phyloP scores from a whole-genome alignment of 1,140 invertebrate genomes.

The Monomorium pharaonis region DNA sequence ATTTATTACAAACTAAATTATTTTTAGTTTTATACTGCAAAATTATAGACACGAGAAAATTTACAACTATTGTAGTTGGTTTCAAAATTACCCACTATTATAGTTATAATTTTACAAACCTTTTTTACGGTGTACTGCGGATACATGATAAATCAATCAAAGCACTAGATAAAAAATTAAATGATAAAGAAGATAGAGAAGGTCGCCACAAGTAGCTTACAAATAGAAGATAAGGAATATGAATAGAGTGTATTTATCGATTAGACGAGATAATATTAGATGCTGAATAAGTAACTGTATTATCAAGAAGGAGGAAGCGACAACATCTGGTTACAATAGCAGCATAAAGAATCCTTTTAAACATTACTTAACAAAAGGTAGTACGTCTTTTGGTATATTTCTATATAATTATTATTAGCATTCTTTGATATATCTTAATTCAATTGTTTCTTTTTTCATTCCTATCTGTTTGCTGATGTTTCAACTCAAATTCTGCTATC shows the following conservation, averaged over 20 bases:
- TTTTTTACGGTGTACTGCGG: background rate
- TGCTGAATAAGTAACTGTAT: constrained; percentile 83
- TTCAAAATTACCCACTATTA: too few species aligned
- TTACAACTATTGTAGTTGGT: too few species aligned
- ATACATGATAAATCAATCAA: constrained; percentile 13
- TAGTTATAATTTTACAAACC: too few species aligned
- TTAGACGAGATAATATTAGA: constrained; percentile 76
- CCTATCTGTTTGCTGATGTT: constrained; percentile 50
- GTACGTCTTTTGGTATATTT: constrained; percentile 82
- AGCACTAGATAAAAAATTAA: background rate
- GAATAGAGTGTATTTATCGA: constrained; percentile 74
- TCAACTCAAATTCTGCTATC: constrained; percentile 61
- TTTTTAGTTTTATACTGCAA: too few species aligned
- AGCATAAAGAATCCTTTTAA: constrained; percentile 67
- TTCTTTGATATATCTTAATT: constrained; percentile 80
- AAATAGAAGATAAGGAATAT: background rate
- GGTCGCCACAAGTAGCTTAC: background rate
- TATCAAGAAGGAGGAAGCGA: constrained; percentile 68
- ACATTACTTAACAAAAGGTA: constrained; percentile 72
- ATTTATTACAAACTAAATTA: too few species aligned
- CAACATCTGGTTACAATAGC: constrained; percentile 75
- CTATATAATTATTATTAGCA: constrained; percentile 84
- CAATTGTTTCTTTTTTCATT: constrained; percentile 52
- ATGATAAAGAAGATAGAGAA: constrained; percentile 9
- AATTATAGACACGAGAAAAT: too few species aligned